Evolutionary conservation across 1,140 invertebrate genomes (phyloP).

Genomic region (Paralvinella palmiformis): DNA sequence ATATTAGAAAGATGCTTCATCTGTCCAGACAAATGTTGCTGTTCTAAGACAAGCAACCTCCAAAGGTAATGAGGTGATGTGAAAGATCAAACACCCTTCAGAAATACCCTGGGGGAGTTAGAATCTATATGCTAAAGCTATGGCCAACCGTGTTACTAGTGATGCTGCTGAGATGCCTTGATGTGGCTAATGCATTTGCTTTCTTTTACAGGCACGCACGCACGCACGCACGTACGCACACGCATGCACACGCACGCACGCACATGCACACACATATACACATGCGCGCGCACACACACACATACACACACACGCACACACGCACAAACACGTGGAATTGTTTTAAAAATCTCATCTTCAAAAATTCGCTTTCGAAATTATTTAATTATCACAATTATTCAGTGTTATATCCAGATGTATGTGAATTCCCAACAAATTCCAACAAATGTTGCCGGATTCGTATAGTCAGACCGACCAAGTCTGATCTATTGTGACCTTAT

Average conservation of each 20-base stretch:
- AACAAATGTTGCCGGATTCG: too few species aligned
- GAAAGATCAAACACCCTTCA: neutral
- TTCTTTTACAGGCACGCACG: neutral
- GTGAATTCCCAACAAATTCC: too few species aligned
- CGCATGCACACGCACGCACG: neutral
- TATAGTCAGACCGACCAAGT: too few species aligned
- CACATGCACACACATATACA: constrained; percentile 3
- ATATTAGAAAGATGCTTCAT: too few species aligned
- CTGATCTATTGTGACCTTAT: too few species aligned
- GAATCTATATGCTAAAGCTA: neutral
- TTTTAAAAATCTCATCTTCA: too few species aligned
- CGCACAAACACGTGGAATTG: neutral
- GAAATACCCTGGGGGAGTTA: neutral
- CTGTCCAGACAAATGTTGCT: neutral
- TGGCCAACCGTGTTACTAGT: neutral
- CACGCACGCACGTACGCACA: neutral
- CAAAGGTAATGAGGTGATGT: neutral
- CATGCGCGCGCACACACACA: neutral
- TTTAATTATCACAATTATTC: too few species aligned
- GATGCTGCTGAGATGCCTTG: neutral
- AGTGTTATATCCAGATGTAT: too few species aligned
- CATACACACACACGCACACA: neutral
- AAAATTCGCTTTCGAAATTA: too few species aligned
- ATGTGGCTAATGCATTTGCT: neutral
- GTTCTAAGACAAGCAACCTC: neutral